A percentile compares a stretch with the other conserved stretches of the same genome.
These are phyloP conservation scores for Sphecodes monilicornis DNA, from an alignment of 2,888 invertebrate genomes.

Conservation along the genomic window DNA sequence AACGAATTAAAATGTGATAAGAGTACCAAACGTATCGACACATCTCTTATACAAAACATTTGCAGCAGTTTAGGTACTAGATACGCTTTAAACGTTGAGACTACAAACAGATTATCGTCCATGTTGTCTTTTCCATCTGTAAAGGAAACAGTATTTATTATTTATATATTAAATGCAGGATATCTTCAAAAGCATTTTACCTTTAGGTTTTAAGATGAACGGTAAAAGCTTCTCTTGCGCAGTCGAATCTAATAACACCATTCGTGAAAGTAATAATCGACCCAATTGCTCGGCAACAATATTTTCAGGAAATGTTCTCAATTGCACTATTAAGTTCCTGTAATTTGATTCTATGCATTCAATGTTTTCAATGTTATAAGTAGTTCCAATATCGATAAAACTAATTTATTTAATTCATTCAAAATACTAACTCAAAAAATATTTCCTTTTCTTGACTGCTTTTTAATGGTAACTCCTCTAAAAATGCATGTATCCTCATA, in stretches of 20 bases:
- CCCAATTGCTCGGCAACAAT: constrained; percentile 93
- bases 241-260: constrained; percentile 93
- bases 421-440: constrained; percentile 88
- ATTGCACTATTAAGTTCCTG: constrained; percentile 88
- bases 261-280: constrained; percentile 91
- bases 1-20: constrained; percentile 92
- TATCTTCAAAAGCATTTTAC: constrained; percentile 83
- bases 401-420: background rate
- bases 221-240: constrained; percentile 91
- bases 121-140: constrained; percentile 81
- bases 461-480: constrained; percentile 93
- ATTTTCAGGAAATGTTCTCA: constrained; percentile 91
- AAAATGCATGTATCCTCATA: constrained; percentile 92
- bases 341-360: constrained; percentile 54
- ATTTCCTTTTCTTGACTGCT: constrained; percentile 90
- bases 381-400: background rate
- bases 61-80: constrained; percentile 92
- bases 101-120: constrained; percentile 88
- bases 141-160: constrained; percentile 5
- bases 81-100: constrained; percentile 89
- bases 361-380: background rate
- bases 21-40: constrained; percentile 92
- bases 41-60: constrained; percentile 94
- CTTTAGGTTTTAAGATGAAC: constrained; percentile 89
- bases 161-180: background rate